Percentiles rank a stretch among this genome's conserved stretches.
phyloP scores from a whole-genome alignment of 2,888 invertebrate genomes.

The Idaea dimidiata region DNA sequence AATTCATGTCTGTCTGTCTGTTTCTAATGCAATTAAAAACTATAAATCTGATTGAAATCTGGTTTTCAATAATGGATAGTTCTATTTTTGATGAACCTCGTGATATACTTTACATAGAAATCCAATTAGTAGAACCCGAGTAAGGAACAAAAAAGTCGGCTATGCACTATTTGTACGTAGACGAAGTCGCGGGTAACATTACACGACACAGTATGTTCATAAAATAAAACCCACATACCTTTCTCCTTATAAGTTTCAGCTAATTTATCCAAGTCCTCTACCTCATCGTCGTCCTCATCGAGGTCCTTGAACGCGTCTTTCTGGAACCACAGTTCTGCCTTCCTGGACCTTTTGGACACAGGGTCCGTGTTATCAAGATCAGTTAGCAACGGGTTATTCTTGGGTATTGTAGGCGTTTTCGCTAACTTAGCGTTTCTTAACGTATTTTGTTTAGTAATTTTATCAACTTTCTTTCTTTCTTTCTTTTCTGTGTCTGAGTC shows the following conservation, averaged over 20 bases:
- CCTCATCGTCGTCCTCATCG: constrained; percentile 91
- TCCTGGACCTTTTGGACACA: constrained; percentile 85
- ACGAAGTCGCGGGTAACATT: too few species aligned
- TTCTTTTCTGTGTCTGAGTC: constrained; percentile 80
- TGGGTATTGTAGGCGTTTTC: constrained; percentile 50
- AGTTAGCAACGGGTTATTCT: constrained; percentile 87
- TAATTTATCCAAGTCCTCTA: constrained; percentile 91
- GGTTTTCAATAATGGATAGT: too few species aligned
- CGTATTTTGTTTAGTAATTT: constrained; percentile 68
- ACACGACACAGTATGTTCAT: not conserved
- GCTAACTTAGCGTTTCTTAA: constrained; percentile 52
- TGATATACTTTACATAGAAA: too few species aligned
- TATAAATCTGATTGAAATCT: too few species aligned
- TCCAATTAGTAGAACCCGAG: too few species aligned
- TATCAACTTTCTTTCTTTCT: constrained; percentile 51
- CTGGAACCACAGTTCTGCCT: constrained; percentile 93
- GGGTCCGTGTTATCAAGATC: constrained; percentile 90
- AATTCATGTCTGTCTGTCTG: too few species aligned
- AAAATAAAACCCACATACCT: constrained; percentile 64
- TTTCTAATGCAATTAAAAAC: too few species aligned
- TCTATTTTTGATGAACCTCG: too few species aligned
- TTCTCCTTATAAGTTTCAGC: constrained; percentile 86
- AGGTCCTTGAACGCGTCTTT: constrained; percentile 91
- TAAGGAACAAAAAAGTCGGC: too few species aligned
- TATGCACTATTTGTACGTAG: too few species aligned